Percentiles rank a stretch among this genome's conserved stretches.
Evolutionary conservation across 2,113 vertebrate genomes (phyloP).

Genomic region (Fulica atra): DNA sequence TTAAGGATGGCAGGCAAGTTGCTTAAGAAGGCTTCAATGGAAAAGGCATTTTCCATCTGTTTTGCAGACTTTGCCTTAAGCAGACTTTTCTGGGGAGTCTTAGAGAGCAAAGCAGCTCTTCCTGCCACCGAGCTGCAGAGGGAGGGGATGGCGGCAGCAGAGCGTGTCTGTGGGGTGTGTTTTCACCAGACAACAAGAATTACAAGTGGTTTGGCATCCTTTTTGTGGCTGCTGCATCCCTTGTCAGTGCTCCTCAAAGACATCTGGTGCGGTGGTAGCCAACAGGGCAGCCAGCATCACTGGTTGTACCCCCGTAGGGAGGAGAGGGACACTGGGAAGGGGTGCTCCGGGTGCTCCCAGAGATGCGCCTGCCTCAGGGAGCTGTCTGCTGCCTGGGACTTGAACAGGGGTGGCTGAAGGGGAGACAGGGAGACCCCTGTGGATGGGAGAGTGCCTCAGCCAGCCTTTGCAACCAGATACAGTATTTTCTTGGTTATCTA

Average conservation of each 20-base stretch:
- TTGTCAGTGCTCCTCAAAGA: background rate
- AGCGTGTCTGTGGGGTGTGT: background rate
- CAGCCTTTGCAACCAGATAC: background rate
- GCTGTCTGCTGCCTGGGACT: fast-evolving
- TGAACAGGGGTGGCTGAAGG: background rate
- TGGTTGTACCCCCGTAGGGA: fast-evolving
- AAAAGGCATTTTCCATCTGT: background rate
- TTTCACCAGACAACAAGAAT: background rate
- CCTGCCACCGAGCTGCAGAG: background rate
- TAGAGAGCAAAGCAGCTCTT: background rate
- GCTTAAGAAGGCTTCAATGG: background rate
- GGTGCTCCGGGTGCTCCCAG: background rate
- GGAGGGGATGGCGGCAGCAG: background rate
- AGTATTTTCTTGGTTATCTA: background rate
- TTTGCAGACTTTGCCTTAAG: background rate
- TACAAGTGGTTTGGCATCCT: background rate
- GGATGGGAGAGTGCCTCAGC: background rate
- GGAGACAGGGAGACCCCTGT: background rate
- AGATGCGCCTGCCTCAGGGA: background rate
- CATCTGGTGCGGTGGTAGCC: background rate
- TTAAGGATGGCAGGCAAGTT: background rate
- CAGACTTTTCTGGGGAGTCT: background rate
- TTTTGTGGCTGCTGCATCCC: background rate
- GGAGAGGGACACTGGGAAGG: background rate
- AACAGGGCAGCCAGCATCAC: background rate